Evolutionary conservation across 1,140 invertebrate genomes (phyloP), one percentile per base, ranked within the genome.

Genomic region (Euschistus heros): DNA sequence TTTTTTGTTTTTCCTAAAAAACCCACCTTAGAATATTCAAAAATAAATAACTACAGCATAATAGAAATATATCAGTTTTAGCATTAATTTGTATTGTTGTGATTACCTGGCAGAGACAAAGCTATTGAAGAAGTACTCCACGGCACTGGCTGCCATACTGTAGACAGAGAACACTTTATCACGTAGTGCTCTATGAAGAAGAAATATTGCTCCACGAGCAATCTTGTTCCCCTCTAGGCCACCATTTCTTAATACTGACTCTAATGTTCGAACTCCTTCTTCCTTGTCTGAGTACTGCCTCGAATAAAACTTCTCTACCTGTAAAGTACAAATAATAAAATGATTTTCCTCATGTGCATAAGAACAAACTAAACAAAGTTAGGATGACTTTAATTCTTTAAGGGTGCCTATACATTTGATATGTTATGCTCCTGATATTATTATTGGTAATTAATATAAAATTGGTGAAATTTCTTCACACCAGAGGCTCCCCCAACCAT

Each of bases 261-360:
- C 84, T 6, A 95, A 76, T 17, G 84, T 79, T 67, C 86, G 80
- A 18, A 97, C 72, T 0, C 92, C 91, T 71, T 95, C 92, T 73
- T 96, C 92, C 72, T 94, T 91, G 73, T 94, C 91, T 17, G 90
- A 84, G 76, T 89, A 96, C 70, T 91, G 92, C 73, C 94, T 93
- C 1, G 91, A 93, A 74, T 93, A 95, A 74, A 94, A 91, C 75
- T 93, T 92, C 73, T 94, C 90, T 4, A 94, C 89, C 89, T 92
- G 69, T 22, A 66, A 7, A 10, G 6, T 47, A 52, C 22, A 26
- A 59, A n/a, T n/a, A 20, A 20, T 18, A 26, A 64, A 33, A 24
- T 52, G 42, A 64, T 20, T 50, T 33, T 57, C n/a, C n/a, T n/a
- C n/a, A 44, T 17, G 42, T 7, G 17, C 7, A 44, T 10, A 44